Percentiles rank a stretch among this genome's conserved stretches.
Conservation (phyloP, 2,113 vertebrate genomes). For the Odocoileus hemionus region DNA sequence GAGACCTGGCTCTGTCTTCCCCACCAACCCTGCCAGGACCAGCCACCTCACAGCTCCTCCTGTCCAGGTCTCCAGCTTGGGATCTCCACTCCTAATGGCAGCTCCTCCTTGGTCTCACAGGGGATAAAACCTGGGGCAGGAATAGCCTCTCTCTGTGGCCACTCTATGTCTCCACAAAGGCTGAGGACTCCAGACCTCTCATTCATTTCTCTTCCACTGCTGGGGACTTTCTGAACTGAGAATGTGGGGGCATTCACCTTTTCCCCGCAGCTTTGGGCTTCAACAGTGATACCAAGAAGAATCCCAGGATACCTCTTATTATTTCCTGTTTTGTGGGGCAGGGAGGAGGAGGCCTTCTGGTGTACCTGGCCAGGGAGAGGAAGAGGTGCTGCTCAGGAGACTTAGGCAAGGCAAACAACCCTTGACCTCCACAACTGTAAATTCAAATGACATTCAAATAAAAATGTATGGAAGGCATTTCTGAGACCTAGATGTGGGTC, state of each 20-base stretch:
- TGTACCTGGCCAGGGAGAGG: not conserved
- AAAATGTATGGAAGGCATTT: not conserved
- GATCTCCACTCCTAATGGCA: not conserved
- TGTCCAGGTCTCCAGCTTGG: not conserved
- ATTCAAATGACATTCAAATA: not conserved
- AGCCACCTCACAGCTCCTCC: not conserved
- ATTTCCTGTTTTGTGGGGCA: not conserved
- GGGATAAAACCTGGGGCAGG: not conserved
- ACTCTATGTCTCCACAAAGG: not conserved
- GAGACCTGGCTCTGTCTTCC: not conserved
- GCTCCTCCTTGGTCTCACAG: not conserved
- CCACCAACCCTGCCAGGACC: not conserved
- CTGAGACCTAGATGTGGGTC: not conserved
- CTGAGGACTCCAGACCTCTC: not conserved
- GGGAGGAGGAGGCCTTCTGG: not conserved
- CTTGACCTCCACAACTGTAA: not conserved
- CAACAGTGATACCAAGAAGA: not conserved
- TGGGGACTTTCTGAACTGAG: not conserved
- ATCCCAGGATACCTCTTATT: not conserved
- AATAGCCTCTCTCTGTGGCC: not conserved
- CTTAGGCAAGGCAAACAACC: not conserved
- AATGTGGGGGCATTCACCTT: not conserved
- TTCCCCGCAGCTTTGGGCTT: not conserved
- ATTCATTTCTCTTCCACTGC: not conserved
- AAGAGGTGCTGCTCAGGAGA: not conserved